A percentile compares a stretch with the other conserved stretches of the same genome.
Conservation (phyloP, 2,888 invertebrate species). For the Chaetogeoica ovagalla region DNA sequence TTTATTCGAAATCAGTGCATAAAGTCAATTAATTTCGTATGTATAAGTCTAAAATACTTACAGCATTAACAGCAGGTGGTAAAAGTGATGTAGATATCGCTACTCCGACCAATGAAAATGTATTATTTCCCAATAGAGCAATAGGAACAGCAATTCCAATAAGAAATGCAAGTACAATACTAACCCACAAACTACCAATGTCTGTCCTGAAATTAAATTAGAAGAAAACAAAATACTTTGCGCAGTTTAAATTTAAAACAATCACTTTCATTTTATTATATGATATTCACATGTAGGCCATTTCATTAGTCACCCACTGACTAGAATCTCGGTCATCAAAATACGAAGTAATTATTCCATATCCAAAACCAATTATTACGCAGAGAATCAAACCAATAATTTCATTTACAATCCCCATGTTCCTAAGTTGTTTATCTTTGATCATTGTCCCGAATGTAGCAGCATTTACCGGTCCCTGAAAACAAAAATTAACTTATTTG, state of each 20-base stretch:
- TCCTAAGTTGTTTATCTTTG: conserved; percentile 67
- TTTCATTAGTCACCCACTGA: conserved; percentile 70
- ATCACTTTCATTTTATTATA: neutral
- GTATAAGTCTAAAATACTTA: conserved; percentile 59
- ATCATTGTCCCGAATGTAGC: conserved; percentile 75
- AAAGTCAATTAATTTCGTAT: neutral
- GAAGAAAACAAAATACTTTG: neutral
- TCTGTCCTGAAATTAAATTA: conserved; percentile 63
- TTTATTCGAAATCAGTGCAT: neutral
- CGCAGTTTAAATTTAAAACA: neutral
- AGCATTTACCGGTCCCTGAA: conserved; percentile 76
- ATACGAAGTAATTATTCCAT: conserved; percentile 66
- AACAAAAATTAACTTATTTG: conserved; percentile 2
- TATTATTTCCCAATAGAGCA: conserved; percentile 76
- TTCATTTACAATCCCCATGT: conserved; percentile 70
- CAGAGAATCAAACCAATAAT: conserved; percentile 70
- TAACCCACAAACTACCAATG: conserved; percentile 70
- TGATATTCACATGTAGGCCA: conserved; percentile 64
- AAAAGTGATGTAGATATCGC: conserved; percentile 80
- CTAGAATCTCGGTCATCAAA: conserved; percentile 62
- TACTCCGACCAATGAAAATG: conserved; percentile 77
- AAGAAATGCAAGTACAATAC: conserved; percentile 73
- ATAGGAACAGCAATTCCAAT: conserved; percentile 79
- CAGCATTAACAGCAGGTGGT: conserved; percentile 73
- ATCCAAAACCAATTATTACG: conserved; percentile 69